These are phyloP conservation scores for Parotocinclus haroldoi DNA, from an alignment of 2,797 vertebrate species.

Conservation along the genomic window DNA sequence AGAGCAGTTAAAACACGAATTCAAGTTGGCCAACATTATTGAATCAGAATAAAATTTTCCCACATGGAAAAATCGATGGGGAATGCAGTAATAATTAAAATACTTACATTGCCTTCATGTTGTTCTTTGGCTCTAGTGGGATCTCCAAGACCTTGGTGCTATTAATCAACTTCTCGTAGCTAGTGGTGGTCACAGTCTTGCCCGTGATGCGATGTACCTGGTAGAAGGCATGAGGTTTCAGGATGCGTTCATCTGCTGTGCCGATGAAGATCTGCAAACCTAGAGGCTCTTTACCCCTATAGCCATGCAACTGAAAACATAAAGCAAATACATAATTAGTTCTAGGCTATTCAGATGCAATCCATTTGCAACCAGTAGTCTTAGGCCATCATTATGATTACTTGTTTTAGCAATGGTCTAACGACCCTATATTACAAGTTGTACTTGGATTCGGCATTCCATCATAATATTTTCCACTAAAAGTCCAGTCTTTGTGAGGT, in stretches of 20 bases:
- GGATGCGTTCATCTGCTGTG: slow-evolving; percentile 92
- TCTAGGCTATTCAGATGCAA: too few relatives aligned
- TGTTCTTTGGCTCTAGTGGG: slow-evolving; percentile 94
- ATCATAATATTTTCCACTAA: too few relatives aligned
- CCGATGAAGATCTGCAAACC: slow-evolving; percentile 98
- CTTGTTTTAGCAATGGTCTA: too few relatives aligned
- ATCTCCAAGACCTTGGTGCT: slow-evolving; percentile 97
- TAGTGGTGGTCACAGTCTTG: slow-evolving; percentile 97
- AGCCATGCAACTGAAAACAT: slow-evolving; percentile 85
- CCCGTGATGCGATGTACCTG: slow-evolving; percentile 98
- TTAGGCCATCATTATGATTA: too few relatives aligned
- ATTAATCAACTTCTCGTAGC: slow-evolving; percentile 89
- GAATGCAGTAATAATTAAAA: neutral
- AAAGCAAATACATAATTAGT: neutral
- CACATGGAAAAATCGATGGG: neutral
- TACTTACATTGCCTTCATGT: slow-evolving; percentile 96
- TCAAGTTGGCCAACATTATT: too few relatives aligned
- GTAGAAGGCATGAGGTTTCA: slow-evolving; percentile 97
- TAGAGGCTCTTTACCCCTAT: slow-evolving; percentile 91
- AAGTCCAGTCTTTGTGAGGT: too few relatives aligned
- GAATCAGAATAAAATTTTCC: neutral
- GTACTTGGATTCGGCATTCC: too few relatives aligned
- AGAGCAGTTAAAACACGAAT: neutral
- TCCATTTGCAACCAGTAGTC: too few relatives aligned
- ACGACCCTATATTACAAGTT: too few relatives aligned